A percentile compares a stretch with the other conserved stretches of the same genome.
Conservation (phyloP, 2,113 vertebrate species). For the Dipodomys spectabilis region DNA sequence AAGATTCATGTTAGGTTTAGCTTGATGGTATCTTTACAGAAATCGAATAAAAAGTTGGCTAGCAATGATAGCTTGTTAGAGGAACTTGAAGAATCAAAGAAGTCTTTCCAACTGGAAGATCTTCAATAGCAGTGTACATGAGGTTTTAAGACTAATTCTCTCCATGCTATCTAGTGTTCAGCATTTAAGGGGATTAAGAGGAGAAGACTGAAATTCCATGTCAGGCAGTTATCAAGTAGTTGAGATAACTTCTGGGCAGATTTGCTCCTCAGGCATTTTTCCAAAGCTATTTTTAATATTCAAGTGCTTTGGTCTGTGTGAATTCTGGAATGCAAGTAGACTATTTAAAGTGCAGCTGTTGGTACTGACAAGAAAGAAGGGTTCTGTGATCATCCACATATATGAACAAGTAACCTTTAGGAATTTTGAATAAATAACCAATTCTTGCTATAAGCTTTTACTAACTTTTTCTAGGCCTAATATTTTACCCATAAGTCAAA, state of each 20-base stretch:
- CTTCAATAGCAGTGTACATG: neutral
- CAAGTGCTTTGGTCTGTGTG: conserved; percentile 85
- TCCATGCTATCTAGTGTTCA: conserved; percentile 76
- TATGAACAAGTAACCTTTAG: neutral
- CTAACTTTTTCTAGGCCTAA: neutral
- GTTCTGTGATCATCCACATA: neutral
- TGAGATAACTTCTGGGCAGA: conserved; percentile 85
- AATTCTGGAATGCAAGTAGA: conserved; percentile 82
- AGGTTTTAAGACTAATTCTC: conserved; percentile 65
- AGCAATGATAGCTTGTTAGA: neutral
- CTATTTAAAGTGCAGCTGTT: conserved; percentile 75
- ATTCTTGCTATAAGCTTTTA: neutral
- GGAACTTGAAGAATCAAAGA: neutral
- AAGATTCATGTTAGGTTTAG: neutral
- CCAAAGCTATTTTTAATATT: conserved; percentile 88
- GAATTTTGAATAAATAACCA: conserved; percentile 9
- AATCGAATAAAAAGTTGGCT: neutral
- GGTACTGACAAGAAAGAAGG: conserved; percentile 51
- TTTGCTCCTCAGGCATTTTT: conserved; percentile 86
- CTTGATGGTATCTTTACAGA: neutral
- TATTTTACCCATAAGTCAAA: neutral
- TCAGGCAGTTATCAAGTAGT: conserved; percentile 85
- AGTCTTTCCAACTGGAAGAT: neutral
- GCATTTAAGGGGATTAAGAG: conserved; percentile 85
- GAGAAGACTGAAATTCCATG: conserved; percentile 87